Percentiles rank a stretch among this genome's conserved stretches.
Conservation (phyloP, 2,797 vertebrate species). For the Hozukius guyotensis region DNA sequence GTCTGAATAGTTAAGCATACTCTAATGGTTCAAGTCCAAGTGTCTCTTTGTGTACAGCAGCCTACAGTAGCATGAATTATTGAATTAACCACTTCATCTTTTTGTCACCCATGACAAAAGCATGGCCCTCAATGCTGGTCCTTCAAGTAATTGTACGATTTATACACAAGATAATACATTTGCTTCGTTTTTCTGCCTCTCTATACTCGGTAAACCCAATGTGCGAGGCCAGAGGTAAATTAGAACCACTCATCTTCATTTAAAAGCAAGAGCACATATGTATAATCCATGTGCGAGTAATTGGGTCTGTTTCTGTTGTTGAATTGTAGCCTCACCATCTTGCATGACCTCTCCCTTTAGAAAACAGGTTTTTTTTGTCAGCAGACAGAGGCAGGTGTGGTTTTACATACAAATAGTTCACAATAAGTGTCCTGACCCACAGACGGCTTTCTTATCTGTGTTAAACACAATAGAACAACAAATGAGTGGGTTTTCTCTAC, state of each 20-base stretch:
- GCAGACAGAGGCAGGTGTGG: constrained; percentile 52
- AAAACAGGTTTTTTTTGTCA: constrained; percentile 48
- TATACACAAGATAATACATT: constrained; percentile 5
- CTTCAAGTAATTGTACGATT: constrained; percentile 37
- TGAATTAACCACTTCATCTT: constrained; percentile 3
- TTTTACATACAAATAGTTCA: constrained; percentile 50
- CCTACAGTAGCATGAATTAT: constrained; percentile 24
- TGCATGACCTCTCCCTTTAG: constrained; percentile 16
- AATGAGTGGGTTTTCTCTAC: constrained; percentile 19
- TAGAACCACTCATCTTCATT: constrained; percentile 10
- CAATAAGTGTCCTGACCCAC: constrained; percentile 31
- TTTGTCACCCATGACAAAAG: constrained; percentile 1
- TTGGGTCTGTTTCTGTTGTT: neutral
- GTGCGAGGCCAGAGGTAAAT: constrained; percentile 9
- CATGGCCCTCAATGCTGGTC: neutral
- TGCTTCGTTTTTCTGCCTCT: neutral
- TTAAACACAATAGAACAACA: constrained; percentile 41
- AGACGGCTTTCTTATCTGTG: constrained; percentile 26
- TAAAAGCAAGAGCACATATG: neutral
- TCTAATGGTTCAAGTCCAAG: constrained; percentile 34
- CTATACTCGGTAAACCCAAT: neutral
- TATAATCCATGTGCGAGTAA: neutral
- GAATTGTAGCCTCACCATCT: neutral
- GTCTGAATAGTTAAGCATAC: constrained; percentile 31
- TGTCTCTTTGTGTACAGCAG: constrained; percentile 18